Evolutionary conservation across 2,888 invertebrate species (phyloP), one percentile per base, ranked within the genome.

Genomic region (Stenurella melanura): DNA sequence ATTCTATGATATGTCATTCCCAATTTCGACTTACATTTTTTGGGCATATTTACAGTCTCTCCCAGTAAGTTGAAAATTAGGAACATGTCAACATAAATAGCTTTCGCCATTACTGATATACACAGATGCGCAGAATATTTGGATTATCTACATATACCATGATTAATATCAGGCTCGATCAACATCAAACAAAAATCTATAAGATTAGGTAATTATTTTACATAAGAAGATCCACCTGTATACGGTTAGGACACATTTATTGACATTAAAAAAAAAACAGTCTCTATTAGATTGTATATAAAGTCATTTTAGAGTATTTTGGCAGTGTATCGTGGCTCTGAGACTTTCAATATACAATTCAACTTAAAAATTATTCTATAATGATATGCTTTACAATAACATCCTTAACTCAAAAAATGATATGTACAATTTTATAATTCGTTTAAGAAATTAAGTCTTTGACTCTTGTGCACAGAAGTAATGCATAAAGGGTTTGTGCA

Each of bases 301-400:
- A 72, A 72, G 72, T 72, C 63, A 54, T 73, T 70, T 71, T 54
- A 77, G 82, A 81, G 81, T 83, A 85, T 83, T 84, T 82, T 89
- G 89, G 89, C 89, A 89, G 89, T 89, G 89, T 83, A 83, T 83
- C 82, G 88, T 88, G 89, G 89, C 87, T 88, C 83, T 79, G 83
- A 84, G 80, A 83, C 70, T 69, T 85, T 84, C 80, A 88, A 87
- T 88, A 86, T 88, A 89, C 88, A 88, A 75, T 72, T 78, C 72
- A 68, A 74, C 75, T 57, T 76, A 75, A 70, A 61, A 63, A 67
- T 70, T 64, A 78, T 60, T 67, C 76, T 78, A 78, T 79, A 78
- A 84, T 86, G 86, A 86, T 86, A 86, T 86, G 85, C 83, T 83
- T 83, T 83, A 83, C 83, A 85, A 78, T 73, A 83, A 82, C 77